These are phyloP conservation scores for Tenodera sinensis DNA, from an alignment of 2,888 invertebrate genomes.

Conservation along the genomic window DNA sequence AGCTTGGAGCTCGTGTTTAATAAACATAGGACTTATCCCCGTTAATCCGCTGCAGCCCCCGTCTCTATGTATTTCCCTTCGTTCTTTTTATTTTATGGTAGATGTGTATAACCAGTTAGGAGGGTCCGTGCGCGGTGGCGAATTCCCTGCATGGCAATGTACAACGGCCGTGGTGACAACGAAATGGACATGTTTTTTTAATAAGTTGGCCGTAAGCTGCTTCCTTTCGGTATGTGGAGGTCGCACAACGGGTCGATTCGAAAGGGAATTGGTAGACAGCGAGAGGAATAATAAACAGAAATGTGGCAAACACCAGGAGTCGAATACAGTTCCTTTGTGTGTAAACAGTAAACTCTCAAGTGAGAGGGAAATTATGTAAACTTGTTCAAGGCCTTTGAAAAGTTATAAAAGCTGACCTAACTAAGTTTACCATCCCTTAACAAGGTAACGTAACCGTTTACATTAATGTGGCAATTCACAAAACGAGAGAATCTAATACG, in stretches of 20 bases:
- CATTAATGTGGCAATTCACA: too few species aligned
- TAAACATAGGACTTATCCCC: not conserved
- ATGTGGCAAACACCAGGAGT: too few species aligned
- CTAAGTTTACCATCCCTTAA: too few species aligned
- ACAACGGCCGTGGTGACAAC: not conserved
- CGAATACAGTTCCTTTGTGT: too few species aligned
- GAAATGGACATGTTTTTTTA: not conserved
- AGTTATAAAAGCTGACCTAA: too few species aligned
- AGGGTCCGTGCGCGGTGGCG: not conserved
- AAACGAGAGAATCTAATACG: too few species aligned
- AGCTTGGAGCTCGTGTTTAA: not conserved
- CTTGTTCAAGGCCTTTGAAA: too few species aligned
- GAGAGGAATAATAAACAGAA: too few species aligned
- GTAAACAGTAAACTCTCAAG: too few species aligned
- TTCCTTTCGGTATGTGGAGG: too few species aligned
- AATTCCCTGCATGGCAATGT: not conserved
- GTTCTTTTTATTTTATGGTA: not conserved
- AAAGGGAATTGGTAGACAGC: not conserved
- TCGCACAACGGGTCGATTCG: not conserved
- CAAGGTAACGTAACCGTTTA: too few species aligned
- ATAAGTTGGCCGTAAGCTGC: not conserved
- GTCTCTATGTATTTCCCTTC: not conserved
- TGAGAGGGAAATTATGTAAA: too few species aligned
- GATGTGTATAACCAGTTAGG: not conserved
- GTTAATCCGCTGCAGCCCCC: not conserved